These are phyloP conservation scores for Neolamprologus caudopunctatus DNA, from an alignment of 2,113 vertebrate genomes.

Conservation along the genomic window DNA sequence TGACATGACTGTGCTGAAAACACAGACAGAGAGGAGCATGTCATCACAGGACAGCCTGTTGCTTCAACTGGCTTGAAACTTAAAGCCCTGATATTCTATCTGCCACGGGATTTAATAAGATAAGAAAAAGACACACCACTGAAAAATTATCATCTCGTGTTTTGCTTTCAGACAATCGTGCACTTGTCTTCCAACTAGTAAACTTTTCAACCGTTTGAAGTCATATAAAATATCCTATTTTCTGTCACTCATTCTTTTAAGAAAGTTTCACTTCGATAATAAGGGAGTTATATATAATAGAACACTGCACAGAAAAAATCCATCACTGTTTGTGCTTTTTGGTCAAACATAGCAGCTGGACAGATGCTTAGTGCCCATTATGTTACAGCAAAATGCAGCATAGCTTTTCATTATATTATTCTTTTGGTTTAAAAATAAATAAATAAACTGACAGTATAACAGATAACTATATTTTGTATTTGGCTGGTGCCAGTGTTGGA, in stretches of 20 bases:
- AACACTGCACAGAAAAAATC: not conserved
- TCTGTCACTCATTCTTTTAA: not conserved
- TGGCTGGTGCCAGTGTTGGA: not conserved
- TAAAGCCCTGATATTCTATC: not conserved
- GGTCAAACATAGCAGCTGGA: not conserved
- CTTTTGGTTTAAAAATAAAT: not conserved
- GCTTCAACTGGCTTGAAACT: not conserved
- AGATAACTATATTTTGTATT: not conserved
- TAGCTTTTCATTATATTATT: not conserved
- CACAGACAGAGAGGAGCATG: not conserved
- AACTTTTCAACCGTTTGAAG: not conserved
- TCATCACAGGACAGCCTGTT: not conserved
- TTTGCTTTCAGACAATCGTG: not conserved
- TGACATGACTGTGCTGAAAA: constrained; percentile 76
- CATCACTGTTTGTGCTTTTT: not conserved
- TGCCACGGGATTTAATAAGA: not conserved
- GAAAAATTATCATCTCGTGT: not conserved
- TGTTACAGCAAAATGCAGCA: fast-evolving
- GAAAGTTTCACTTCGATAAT: not conserved
- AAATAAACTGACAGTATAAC: not conserved
- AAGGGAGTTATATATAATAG: not conserved
- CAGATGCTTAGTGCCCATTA: not conserved
- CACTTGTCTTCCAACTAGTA: not conserved
- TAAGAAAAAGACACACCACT: not conserved
- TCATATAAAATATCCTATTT: not conserved